Conservation (phyloP, 2,888 invertebrate species). For the Dorcus parallelipipedus region DNA sequence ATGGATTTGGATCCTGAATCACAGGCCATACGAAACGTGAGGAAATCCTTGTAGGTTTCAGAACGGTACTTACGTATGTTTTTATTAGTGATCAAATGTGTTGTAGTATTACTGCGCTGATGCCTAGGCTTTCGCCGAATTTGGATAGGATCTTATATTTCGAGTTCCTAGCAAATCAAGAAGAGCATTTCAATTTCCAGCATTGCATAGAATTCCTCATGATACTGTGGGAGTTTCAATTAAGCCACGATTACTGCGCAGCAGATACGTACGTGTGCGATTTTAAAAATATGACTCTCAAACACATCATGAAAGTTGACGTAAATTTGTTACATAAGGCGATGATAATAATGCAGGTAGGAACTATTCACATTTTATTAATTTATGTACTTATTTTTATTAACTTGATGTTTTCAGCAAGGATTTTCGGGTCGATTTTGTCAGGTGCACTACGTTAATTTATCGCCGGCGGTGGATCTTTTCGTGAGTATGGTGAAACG, state of each 20-base stretch:
- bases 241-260: neutral
- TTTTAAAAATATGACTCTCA: neutral
- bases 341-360: too few species aligned
- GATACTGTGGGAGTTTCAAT: neutral
- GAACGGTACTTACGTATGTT: too few species aligned
- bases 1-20: neutral
- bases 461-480: neutral
- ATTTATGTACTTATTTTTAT: too few species aligned
- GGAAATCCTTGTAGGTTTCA: neutral
- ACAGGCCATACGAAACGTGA: neutral
- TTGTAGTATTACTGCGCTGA: neutral
- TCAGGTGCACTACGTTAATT: neutral
- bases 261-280: neutral
- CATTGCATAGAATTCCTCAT: neutral
- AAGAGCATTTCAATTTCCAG: neutral
- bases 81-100: too few species aligned
- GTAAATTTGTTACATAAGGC: neutral
- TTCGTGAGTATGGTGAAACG: neutral
- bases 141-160: neutral
- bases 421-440: too few species aligned
- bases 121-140: neutral
- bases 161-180: neutral
- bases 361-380: too few species aligned
- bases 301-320: neutral
- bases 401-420: too few species aligned